Conservation (phyloP, 2,113 vertebrate genomes). For the Tupaia chinensis region DNA sequence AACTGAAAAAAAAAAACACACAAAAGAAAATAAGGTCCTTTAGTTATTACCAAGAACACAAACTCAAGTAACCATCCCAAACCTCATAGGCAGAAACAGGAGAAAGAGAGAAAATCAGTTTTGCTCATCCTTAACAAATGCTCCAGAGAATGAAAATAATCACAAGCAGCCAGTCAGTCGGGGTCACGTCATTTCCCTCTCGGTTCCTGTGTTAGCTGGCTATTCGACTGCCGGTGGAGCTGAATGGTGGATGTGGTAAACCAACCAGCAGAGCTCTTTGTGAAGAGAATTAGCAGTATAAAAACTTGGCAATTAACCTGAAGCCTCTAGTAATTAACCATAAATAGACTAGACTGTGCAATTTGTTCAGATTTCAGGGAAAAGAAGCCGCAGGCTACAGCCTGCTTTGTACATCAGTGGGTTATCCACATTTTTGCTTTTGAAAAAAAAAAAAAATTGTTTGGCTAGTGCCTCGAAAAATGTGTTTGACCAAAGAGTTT, state of each 20-base stretch:
- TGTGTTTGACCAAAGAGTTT: conserved; percentile 43
- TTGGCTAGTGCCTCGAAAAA: conserved; percentile 29
- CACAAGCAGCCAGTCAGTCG: not conserved
- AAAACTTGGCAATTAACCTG: conserved; percentile 67
- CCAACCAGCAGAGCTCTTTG: conserved; percentile 59
- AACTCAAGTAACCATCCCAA: not conserved
- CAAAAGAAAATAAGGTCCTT: not conserved
- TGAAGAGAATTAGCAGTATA: conserved; percentile 62
- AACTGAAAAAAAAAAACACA: conserved; percentile 5
- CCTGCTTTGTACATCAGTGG: not conserved
- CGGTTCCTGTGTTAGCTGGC: not conserved
- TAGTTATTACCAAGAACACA: not conserved
- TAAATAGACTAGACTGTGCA: conserved; percentile 53
- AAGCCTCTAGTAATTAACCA: conserved; percentile 65
- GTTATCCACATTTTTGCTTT: conserved; percentile 37
- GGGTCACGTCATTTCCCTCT: not conserved
- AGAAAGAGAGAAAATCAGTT: conserved; percentile 29
- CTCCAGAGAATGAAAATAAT: conserved; percentile 15
- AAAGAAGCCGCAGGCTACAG: conserved; percentile 27
- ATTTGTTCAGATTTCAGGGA: conserved; percentile 58
- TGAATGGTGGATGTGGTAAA: conserved; percentile 51
- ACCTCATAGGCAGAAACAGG: not conserved
- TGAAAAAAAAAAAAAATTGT: not conserved
- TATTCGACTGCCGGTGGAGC: not conserved
- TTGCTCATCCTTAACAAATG: conserved; percentile 8